phyloP scores from a whole-genome alignment of 2,113 vertebrate species.

The Ranitomeya imitator region DNA sequence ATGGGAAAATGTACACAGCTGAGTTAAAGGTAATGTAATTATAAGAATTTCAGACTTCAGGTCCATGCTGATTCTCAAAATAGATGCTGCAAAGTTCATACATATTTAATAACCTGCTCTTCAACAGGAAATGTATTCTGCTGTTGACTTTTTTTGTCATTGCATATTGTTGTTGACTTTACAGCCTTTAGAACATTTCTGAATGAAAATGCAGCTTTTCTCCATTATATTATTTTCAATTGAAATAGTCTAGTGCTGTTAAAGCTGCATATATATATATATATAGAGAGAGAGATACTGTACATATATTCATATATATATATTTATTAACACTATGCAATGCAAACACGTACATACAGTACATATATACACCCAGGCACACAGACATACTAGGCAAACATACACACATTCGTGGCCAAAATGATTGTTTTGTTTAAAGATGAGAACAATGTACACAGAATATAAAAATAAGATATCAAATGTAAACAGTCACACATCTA shows the following conservation, averaged over 20 bases:
- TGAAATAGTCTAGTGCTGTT: background rate
- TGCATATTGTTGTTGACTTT: constrained; percentile 18
- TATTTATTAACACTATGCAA: too few species aligned
- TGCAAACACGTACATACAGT: too few species aligned
- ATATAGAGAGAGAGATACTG: too few species aligned
- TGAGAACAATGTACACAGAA: too few species aligned
- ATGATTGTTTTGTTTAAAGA: too few species aligned
- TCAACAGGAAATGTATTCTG: constrained; percentile 30
- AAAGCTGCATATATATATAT: background rate
- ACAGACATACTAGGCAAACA: too few species aligned
- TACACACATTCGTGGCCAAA: too few species aligned
- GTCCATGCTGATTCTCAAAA: constrained; percentile 29
- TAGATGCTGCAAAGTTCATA: constrained; percentile 44
- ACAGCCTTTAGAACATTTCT: constrained; percentile 4
- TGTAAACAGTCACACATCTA: too few species aligned
- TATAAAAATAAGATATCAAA: too few species aligned
- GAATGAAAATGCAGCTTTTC: background rate
- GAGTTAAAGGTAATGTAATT: constrained; percentile 43
- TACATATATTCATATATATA: too few species aligned
- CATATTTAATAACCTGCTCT: constrained; percentile 44
- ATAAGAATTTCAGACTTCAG: background rate
- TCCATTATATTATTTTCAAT: background rate
- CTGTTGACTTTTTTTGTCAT: constrained; percentile 30
- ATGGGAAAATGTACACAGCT: constrained; percentile 27
- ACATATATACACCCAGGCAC: too few species aligned